Conservation (phyloP, 2,113 vertebrate species). For the Phainopepla nitens region DNA sequence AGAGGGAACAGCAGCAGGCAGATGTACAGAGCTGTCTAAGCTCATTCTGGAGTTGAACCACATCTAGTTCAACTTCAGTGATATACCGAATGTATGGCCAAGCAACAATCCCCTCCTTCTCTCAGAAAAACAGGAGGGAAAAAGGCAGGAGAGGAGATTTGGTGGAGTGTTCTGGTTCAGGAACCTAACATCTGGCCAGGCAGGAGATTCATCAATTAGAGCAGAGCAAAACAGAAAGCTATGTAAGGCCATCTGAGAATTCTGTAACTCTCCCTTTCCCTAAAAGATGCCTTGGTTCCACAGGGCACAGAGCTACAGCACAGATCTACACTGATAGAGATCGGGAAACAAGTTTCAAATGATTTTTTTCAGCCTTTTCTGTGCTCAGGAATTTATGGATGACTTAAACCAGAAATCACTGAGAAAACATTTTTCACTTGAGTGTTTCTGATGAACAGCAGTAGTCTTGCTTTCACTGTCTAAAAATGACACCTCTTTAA, state of each 20-base stretch:
- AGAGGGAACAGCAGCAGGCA: not conserved
- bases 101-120: not conserved
- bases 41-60: not conserved
- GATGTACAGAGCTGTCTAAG: not conserved
- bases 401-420: not conserved
- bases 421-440: not conserved
- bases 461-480: not conserved
- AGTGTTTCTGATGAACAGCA: not conserved
- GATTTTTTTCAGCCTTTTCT: not conserved
- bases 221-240: not conserved
- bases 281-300: not conserved
- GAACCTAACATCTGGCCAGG: not conserved
- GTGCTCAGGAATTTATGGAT: not conserved
- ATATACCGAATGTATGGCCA: fast-evolving
- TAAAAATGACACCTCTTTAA: not conserved
- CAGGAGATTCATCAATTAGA: not conserved
- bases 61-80: not conserved
- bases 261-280: not conserved
- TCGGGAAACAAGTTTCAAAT: not conserved
- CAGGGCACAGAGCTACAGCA: not conserved
- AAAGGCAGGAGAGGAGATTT: not conserved
- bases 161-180: not conserved
- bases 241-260: not conserved
- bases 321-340: not conserved
- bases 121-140: not conserved